phyloP scores from a whole-genome alignment of 2,113 vertebrate genomes.

The Chaetops frenatus region DNA sequence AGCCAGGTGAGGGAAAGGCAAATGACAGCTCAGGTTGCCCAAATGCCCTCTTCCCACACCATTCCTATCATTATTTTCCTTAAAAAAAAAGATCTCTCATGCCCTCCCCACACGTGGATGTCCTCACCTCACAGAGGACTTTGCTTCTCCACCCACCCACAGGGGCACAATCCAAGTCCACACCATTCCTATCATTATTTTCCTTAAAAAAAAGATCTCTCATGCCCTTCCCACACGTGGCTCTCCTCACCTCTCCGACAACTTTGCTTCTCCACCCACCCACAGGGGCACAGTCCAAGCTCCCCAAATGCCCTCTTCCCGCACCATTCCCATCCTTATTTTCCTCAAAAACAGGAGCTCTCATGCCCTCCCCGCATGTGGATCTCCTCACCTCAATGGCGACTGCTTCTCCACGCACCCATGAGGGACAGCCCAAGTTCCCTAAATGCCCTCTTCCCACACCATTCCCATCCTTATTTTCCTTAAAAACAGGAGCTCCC shows the following conservation, averaged over 20 bases:
- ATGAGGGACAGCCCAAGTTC: too few species aligned
- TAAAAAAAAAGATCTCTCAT: background rate
- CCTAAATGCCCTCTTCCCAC: background rate
- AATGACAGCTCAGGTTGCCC: background rate
- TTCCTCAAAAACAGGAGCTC: background rate
- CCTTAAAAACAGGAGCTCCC: fast-evolving
- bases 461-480: background rate
- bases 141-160: background rate
- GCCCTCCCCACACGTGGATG: fast-evolving
- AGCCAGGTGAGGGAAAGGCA: background rate
- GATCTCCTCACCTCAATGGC: background rate
- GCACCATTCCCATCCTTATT: background rate
- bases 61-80: background rate
- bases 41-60: background rate
- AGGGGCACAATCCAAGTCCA: too few species aligned
- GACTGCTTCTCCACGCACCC: too few species aligned
- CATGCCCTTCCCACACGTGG: too few species aligned
- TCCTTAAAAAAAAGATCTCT: too few species aligned
- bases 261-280: too few species aligned
- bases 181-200: background rate
- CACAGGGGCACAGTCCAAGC: too few species aligned
- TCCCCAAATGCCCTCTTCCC: background rate
- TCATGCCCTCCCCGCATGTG: fast-evolving
- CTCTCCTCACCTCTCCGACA: too few species aligned
- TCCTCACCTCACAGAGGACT: background rate